Conservation (phyloP, 2,113 vertebrate species). For the Mustelus asterias region DNA sequence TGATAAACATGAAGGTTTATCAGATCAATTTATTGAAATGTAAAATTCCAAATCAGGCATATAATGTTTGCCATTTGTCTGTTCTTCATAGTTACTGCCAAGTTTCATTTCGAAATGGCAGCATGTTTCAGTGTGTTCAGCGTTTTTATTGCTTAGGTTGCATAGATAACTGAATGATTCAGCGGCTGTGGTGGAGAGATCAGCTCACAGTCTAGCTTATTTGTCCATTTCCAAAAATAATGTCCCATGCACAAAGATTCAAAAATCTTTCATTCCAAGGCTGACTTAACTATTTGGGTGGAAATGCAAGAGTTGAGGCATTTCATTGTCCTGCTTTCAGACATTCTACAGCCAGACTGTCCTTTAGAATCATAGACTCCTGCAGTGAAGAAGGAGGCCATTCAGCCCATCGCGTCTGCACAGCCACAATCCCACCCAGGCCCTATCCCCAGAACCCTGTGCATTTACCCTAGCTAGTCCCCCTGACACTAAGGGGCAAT, state of each 20-base stretch:
- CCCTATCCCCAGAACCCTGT: no score
- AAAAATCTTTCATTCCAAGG: neutral
- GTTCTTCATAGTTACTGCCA: neutral
- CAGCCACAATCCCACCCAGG: no score
- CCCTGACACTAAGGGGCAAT: no score
- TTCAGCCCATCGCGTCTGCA: no score
- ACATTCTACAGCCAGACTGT: neutral
- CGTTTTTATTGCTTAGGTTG: neutral
- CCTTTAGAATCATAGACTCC: no score
- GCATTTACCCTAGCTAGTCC: no score
- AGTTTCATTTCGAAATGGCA: neutral
- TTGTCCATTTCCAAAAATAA: neutral
- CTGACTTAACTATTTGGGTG: neutral
- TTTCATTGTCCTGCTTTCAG: neutral
- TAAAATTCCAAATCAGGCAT: neutral
- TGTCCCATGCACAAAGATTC: neutral
- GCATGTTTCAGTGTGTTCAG: neutral
- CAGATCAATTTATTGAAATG: neutral
- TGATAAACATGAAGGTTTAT: neutral
- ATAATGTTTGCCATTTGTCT: neutral
- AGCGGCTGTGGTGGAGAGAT: neutral
- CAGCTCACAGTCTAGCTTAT: neutral
- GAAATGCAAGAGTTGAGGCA: neutral
- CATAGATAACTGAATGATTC: neutral
- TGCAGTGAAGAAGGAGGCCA: no score